A percentile compares a stretch with the other conserved stretches of the same genome.
Conservation (phyloP, 2,113 vertebrate genomes). For the Uria aalge region DNA sequence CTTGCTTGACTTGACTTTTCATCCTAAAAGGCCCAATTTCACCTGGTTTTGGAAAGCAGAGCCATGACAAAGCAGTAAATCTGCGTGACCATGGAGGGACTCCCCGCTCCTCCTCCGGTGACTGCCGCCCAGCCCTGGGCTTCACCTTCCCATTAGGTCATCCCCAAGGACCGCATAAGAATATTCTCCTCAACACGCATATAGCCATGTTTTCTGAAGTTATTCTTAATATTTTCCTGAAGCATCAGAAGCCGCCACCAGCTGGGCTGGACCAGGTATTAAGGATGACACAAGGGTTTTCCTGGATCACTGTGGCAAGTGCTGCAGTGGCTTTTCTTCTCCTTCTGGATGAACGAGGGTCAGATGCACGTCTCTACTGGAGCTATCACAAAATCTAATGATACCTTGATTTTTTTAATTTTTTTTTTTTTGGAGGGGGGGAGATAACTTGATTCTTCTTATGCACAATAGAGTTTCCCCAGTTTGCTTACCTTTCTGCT, state of each 20-base stretch:
- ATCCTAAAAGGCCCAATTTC: neutral
- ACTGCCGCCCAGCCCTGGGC: neutral
- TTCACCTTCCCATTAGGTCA: neutral
- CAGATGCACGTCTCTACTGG: neutral
- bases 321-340: neutral
- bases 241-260: neutral
- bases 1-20: neutral
- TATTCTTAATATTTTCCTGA: neutral
- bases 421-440: neutral
- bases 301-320: neutral
- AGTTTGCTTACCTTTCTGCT: neutral
- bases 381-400: neutral
- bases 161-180: neutral
- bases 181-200: neutral
- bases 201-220: neutral
- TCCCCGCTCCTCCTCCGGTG: neutral
- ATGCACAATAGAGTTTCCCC: neutral
- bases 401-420: neutral
- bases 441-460: neutral
- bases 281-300: neutral
- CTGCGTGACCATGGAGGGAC: neutral
- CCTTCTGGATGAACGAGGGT: neutral
- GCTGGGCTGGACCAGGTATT: rapidly evolving
- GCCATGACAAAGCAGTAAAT: neutral
- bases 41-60: neutral